These are phyloP conservation scores for Molossus molossus DNA, from an alignment of 2,797 vertebrate species.

Conservation along the genomic window DNA sequence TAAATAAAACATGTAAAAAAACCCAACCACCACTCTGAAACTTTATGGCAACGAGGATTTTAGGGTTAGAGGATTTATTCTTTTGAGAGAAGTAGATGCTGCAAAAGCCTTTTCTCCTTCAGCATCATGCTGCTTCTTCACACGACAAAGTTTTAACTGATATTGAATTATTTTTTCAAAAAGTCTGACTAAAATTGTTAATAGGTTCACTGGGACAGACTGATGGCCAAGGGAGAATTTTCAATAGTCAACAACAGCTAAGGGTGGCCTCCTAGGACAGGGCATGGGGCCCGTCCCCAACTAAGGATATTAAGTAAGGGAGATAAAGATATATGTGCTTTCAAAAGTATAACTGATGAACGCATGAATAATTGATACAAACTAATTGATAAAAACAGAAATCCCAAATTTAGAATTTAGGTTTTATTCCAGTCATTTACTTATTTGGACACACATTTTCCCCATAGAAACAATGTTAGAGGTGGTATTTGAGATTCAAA, in stretches of 20 bases:
- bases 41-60: slow-evolving; percentile 1
- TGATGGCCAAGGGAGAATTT: not conserved
- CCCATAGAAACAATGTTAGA: not conserved
- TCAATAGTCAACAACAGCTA: not conserved
- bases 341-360: slow-evolving; percentile 30
- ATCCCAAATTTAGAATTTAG: not conserved
- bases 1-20: too few relatives aligned
- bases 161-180: slow-evolving; percentile 46
- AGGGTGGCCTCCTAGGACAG: not conserved
- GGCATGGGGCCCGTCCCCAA: not conserved
- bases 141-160: slow-evolving; percentile 29
- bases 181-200: not conserved
- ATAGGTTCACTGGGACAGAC: not conserved
- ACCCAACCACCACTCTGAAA: not conserved
- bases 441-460: not conserved
- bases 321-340: not conserved
- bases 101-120: not conserved
- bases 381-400: not conserved
- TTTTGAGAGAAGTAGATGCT: slow-evolving; percentile 13
- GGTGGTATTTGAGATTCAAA: slow-evolving; percentile 4
- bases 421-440: slow-evolving; percentile 42
- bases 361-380: not conserved
- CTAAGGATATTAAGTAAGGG: not conserved
- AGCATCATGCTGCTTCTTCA: not conserved
- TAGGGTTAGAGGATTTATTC: not conserved